Evolutionary conservation across 2,797 vertebrate genomes (phyloP), one percentile per base, ranked within the genome.

Genomic region (Enteromius viviparus): DNA sequence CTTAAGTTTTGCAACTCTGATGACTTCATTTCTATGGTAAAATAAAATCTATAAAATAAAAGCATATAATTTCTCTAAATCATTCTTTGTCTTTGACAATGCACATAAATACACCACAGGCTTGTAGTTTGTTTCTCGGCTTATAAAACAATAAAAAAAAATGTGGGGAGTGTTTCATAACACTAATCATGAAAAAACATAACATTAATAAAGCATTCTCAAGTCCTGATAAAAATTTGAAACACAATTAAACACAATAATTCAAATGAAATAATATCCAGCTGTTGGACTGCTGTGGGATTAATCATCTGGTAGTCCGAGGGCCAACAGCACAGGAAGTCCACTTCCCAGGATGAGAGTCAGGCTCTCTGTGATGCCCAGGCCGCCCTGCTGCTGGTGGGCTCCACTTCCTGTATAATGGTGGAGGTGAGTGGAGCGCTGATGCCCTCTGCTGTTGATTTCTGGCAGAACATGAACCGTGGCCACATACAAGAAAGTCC

Each of bases 401-500:
- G 45, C 1, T 3, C 80, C 81, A 0, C 45, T 68, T 66, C 69
- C 89, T 3, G 79, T 1, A 1, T 88, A 88, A 70, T 89, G 87
- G 74, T 90, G 89, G 10, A 69, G 21, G 53, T 83, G 88, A 29
- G 47, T 17, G 2, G 69, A 72, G 1, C 71, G 82, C 29, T 89
- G 81, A 14, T 89, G 83, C 29, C 87, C 89, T 77, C 89, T 89
- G 70, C 81, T 87, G 90, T 91, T 94, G 85, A 95, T 88, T 89
- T 93, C 94, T 3, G 95, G 92, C 9, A 95, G 92, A 21, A 95
- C 92, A 12, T 92, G 92, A 53, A 94, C 90, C 0, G 92, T 93
- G 37, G 93, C 94, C 74, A 93, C 93, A 3, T 95, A 96, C 19
- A 95, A 91, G 81, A 94, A 96, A 0, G 93, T 95, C 84, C 93